Evolutionary conservation across 1,140 invertebrate genomes (phyloP).

Genomic region (Psilanteris sp.): DNA sequence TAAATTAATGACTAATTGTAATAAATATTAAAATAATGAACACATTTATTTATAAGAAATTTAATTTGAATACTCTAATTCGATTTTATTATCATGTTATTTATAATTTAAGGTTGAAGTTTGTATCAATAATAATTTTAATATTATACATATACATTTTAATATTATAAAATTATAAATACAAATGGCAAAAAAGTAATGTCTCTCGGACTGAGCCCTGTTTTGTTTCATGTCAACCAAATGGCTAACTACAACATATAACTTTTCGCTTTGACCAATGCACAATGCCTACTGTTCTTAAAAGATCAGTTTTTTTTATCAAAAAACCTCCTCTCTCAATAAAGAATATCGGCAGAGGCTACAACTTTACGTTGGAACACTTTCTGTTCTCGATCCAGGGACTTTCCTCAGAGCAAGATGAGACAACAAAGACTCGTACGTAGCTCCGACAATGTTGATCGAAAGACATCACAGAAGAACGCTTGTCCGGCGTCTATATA

Average conservation of each 20-base stretch:
- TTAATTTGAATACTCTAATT: too few relatives aligned
- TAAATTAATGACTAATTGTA: too few relatives aligned
- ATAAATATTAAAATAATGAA: too few relatives aligned
- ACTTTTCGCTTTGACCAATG: constrained; percentile 68
- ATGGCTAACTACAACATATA: constrained; percentile 45
- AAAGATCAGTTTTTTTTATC: constrained; percentile 58
- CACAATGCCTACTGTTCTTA: constrained; percentile 51
- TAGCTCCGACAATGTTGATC: constrained; percentile 43
- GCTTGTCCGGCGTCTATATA: constrained; percentile 11
- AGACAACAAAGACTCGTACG: constrained; percentile 56
- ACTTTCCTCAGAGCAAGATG: constrained; percentile 67
- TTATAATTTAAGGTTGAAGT: too few relatives aligned
- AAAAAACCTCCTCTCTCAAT: constrained; percentile 50
- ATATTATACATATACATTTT: too few relatives aligned
- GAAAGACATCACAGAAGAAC: constrained; percentile 21
- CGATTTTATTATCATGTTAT: too few relatives aligned
- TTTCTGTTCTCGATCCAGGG: constrained; percentile 69
- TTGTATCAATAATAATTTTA: too few relatives aligned
- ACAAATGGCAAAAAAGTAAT: constrained; percentile 45
- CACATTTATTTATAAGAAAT: too few relatives aligned
- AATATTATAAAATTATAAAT: too few relatives aligned
- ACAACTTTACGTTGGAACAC: constrained; percentile 66
- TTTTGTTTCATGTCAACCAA: constrained; percentile 53
- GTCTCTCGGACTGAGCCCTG: constrained; percentile 66
- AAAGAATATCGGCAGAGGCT: constrained; percentile 57